Evolutionary conservation across 2,113 vertebrate genomes (phyloP).

Genomic region (Hippocampus guttulatus): DNA sequence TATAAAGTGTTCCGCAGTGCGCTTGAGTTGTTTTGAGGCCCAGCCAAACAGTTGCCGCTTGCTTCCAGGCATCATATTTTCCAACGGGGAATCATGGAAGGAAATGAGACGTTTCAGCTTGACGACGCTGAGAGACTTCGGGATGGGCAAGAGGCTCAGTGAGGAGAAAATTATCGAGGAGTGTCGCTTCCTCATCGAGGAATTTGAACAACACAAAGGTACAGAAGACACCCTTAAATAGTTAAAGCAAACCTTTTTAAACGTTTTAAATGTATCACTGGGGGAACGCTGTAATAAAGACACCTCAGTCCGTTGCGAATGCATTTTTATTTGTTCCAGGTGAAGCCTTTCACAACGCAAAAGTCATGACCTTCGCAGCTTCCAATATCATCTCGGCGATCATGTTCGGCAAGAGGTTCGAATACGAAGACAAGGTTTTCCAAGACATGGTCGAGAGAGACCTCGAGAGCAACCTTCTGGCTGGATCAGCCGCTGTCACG

Average conservation of each 20-base stretch:
- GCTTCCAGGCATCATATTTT: constrained; percentile 49
- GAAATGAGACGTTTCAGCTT: constrained; percentile 64
- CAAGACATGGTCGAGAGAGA: constrained; percentile 24
- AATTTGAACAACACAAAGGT: constrained; percentile 58
- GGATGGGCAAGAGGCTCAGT: constrained; percentile 60
- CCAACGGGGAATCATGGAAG: constrained; percentile 61
- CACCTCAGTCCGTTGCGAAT: too few relatives aligned
- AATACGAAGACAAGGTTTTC: constrained; percentile 58
- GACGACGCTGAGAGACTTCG: constrained; percentile 57
- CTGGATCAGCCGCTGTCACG: constrained; percentile 35
- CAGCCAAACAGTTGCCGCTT: not conserved
- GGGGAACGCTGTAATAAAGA: too few relatives aligned
- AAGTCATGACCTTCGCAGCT: constrained; percentile 40
- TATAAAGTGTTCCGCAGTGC: too few relatives aligned
- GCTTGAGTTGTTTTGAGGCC: too few relatives aligned
- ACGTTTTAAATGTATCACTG: too few relatives aligned
- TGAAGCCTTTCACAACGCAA: constrained; percentile 50
- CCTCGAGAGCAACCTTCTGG: constrained; percentile 7
- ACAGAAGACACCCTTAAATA: not conserved
- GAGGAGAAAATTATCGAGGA: constrained; percentile 64
- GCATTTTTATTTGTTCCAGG: constrained; percentile 17
- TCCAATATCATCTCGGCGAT: constrained; percentile 67
- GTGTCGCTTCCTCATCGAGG: constrained; percentile 39
- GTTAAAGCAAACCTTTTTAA: too few relatives aligned
- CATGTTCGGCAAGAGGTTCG: constrained; percentile 65